These are phyloP conservation scores for cat (Felis catus) DNA, from an alignment of 2,113 vertebrate species.

Conservation along the genomic window DNA sequence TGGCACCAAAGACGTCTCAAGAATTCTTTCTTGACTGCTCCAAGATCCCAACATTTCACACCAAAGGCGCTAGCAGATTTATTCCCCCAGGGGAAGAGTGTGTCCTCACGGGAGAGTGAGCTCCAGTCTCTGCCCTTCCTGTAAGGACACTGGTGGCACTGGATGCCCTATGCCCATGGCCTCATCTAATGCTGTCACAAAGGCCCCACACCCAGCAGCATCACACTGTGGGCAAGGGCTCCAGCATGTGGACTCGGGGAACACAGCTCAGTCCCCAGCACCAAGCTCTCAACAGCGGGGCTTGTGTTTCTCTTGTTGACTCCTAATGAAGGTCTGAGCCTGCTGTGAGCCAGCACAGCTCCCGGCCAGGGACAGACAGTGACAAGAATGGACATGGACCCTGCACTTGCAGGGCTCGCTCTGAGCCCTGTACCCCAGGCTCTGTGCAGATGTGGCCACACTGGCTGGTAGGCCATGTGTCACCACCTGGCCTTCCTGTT, in stretches of 20 bases:
- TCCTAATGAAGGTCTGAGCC: too few species aligned
- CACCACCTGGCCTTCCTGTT: not conserved
- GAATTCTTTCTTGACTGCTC: not conserved
- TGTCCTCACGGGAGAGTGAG: not conserved
- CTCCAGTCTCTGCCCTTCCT: not conserved
- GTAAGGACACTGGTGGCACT: not conserved
- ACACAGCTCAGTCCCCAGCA: too few species aligned
- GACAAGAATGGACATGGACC: not conserved
- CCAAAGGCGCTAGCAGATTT: not conserved
- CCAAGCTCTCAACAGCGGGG: not conserved
- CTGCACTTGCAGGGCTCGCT: not conserved
- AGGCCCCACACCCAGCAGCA: not conserved
- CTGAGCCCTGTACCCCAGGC: not conserved
- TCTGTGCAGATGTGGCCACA: rapidly evolving
- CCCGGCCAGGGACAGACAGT: too few species aligned
- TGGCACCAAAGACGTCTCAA: not conserved
- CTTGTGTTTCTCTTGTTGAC: not conserved
- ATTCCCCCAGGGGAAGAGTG: not conserved
- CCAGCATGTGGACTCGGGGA: too few species aligned
- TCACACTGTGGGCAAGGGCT: not conserved
- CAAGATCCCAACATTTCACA: not conserved
- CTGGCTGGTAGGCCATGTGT: not conserved
- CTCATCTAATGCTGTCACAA: not conserved
- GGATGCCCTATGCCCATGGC: not conserved
- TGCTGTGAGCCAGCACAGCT: too few species aligned